A percentile compares a stretch with the other conserved stretches of the same genome.
phyloP scores from a whole-genome alignment of 2,113 vertebrate species.

The Tyto alba region DNA sequence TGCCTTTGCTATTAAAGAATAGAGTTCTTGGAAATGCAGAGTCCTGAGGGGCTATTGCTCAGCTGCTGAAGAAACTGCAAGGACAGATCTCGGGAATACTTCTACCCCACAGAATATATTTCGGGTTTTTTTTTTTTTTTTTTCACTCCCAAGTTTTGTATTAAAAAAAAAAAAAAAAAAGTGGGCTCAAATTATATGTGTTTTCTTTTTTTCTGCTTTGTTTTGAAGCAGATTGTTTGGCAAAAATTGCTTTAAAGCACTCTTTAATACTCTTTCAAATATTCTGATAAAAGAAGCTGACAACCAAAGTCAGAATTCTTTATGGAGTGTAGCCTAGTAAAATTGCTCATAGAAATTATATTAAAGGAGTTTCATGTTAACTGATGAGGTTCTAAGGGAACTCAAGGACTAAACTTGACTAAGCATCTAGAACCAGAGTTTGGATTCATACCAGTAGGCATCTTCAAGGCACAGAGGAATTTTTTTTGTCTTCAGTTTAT shows the following conservation, averaged over 20 bases:
- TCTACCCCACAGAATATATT: not conserved
- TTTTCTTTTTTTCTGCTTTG: not conserved
- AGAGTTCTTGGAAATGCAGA: not conserved
- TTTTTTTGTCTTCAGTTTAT: not conserved
- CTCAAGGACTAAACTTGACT: not conserved
- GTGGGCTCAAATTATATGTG: not conserved
- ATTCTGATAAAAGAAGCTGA: not conserved
- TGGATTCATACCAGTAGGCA: not conserved
- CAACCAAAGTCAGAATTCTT: not conserved
- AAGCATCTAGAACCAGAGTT: not conserved
- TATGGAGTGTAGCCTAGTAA: not conserved
- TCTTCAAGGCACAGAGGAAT: not conserved
- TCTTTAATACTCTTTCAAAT: not conserved
- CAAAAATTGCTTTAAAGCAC: not conserved
- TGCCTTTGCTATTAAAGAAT: not conserved
- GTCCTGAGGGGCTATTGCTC: not conserved
- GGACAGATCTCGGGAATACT: not conserved
- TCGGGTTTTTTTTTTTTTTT: not conserved
- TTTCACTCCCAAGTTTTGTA: not conserved
- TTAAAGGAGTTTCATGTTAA: not conserved
- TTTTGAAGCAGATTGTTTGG: not conserved
- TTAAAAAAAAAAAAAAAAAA: not conserved
- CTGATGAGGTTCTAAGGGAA: not conserved
- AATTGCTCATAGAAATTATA: not conserved
- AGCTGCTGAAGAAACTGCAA: not conserved